Evolutionary conservation across 2,797 vertebrate species (phyloP).

Genomic region (Staurois parvus): DNA sequence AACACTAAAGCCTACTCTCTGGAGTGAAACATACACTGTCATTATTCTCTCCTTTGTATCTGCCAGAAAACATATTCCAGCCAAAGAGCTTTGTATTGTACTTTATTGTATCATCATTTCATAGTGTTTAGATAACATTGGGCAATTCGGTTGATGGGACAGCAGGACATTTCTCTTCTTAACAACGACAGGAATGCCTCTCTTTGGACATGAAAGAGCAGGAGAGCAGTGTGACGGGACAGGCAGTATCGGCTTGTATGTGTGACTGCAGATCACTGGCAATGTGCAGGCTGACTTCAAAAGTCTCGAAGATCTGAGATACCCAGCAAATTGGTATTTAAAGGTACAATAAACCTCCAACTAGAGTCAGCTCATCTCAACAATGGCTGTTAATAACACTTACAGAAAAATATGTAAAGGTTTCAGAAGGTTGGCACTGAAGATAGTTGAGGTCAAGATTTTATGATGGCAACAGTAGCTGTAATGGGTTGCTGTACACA

Average conservation of each 20-base stretch:
- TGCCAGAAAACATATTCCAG: conserved; percentile 47
- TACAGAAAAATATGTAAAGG: not conserved
- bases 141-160: conserved; percentile 58
- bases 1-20: conserved; percentile 43
- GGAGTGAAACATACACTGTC: conserved; percentile 44
- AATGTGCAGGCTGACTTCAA: not conserved
- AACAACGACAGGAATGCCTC: conserved; percentile 52
- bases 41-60: conserved; percentile 46
- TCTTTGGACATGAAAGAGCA: conserved; percentile 16
- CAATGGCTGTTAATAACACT: not conserved
- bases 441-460: too few species aligned
- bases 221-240: conserved; percentile 6
- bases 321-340: not conserved
- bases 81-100: conserved; percentile 50
- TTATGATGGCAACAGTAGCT: too few species aligned
- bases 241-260: not conserved
- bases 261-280: conserved; percentile 1
- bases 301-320: not conserved
- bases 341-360: not conserved
- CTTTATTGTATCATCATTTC: conserved; percentile 59
- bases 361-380: too few species aligned
- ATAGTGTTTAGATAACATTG: conserved; percentile 57
- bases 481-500: too few species aligned
- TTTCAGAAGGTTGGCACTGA: not conserved
- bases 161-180: conserved; percentile 55